phyloP scores from a whole-genome alignment of 2,797 vertebrate genomes.

The Alfaro cultratus region DNA sequence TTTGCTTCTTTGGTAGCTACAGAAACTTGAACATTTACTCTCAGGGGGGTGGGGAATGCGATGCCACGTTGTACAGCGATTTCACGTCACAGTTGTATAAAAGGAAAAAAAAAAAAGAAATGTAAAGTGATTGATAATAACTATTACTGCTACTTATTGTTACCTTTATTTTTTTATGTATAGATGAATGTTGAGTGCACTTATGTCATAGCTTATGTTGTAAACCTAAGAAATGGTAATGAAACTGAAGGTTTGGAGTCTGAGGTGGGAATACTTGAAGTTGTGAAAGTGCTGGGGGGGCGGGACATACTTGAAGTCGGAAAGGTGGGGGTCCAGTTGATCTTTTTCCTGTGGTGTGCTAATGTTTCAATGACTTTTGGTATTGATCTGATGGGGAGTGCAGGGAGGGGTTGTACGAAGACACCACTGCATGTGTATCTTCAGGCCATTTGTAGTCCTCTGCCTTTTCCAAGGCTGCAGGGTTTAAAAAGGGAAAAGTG shows the following conservation, averaged over 20 bases:
- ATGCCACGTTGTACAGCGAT: conserved; percentile 64
- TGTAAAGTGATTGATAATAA: conserved; percentile 78
- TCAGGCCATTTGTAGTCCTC: conserved; percentile 59
- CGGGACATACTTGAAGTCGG: conserved; percentile 75
- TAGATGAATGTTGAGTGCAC: conserved; percentile 81
- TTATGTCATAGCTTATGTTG: conserved; percentile 80
- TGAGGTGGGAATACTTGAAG: conserved; percentile 76
- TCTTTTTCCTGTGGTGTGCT: conserved; percentile 65
- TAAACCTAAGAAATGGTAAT: conserved; percentile 79
- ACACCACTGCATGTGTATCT: conserved; percentile 68
- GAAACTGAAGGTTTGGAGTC: conserved; percentile 58
- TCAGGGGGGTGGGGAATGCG: conserved; percentile 78
- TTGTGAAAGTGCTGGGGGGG: conserved; percentile 19
- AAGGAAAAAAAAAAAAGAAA: conserved; percentile 54
- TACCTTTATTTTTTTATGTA: conserved; percentile 83
- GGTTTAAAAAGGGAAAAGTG: conserved; percentile 66
- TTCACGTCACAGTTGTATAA: conserved; percentile 66
- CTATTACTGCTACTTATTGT: conserved; percentile 76
- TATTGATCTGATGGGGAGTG: conserved; percentile 42
- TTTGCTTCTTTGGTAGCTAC: conserved; percentile 71
- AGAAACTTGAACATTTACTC: conserved; percentile 83
- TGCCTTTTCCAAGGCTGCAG: conserved; percentile 65
- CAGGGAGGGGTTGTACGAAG: conserved; percentile 17
- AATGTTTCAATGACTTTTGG: conserved; percentile 49
- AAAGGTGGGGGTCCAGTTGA: conserved; percentile 37